Evolutionary conservation across 2,113 vertebrate genomes (phyloP), one percentile per base, ranked within the genome.

Genomic region (Miniopterus natalensis): DNA sequence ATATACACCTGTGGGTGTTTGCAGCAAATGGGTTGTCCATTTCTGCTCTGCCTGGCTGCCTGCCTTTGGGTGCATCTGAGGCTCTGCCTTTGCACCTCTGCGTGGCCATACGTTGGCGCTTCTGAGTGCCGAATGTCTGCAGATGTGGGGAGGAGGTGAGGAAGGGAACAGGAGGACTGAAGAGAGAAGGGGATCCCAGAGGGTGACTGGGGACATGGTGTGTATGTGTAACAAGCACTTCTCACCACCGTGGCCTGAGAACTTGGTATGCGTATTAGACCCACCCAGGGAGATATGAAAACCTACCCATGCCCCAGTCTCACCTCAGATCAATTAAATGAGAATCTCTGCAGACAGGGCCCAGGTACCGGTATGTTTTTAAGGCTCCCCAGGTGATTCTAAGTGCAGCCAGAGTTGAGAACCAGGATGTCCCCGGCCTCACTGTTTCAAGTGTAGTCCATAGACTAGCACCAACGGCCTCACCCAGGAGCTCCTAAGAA

Each of bases 311-410:
- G 31, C 42, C 31, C 71, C 15, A 17, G 61, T 25, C 45, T 95
- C 23, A 20, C 25, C 66, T 90, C 84, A 63, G 84, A 92, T 79
- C 83, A 71, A 29, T 93, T 53, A 79, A 55, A 47, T 55, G 63
- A 18, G 40, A 49, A 42, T 47, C 61, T 92, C 65, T 25, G 61
- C 84, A 92, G 79, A 42, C 55, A 36, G 61, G 55, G 45, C 40
- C n/a, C 57, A 84, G 92, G 59, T 29, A 36, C 2, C 8, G 47
- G 65, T 14, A 5, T 84, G 90, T 92, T 49, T 90, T 18, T 31
- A 92, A 85, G 73, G 1, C n/a, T 70, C 84, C 68, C 83, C 53
- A 21, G 93, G 81, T 0, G 25, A 42, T 45, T 90, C 12, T 47
- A 71, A 94, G 87, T 27, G 40, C 65, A 40, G 36, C 65, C 40